Evolutionary conservation across 2,888 invertebrate genomes (phyloP), one percentile per base, ranked within the genome.

Genomic region (Dromius quadrimaculatus): DNA sequence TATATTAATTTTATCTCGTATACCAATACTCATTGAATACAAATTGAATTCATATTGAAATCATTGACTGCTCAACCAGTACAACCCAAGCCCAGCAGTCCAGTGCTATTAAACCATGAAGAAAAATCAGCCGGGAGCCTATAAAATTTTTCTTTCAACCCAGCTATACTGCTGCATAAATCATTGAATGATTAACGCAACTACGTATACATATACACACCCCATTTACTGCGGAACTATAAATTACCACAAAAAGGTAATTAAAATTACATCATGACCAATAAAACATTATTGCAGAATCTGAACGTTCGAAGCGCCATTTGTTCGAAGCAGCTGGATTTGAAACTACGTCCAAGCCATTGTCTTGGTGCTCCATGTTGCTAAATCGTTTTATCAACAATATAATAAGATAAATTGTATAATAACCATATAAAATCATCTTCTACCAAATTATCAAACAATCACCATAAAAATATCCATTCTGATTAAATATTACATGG

Each of bases 161-260:
- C 19, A n/a, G 19, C 11, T 36, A 17, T 36, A 59, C 34, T 15
- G 32, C 32, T 34, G 59, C 59, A 59, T 59, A 59, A 59, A 59
- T 59, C 59, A 59, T 34, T n/a, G 36, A 36, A 59, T 59, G 59
- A 59, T 59, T 59, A 59, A 59, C 59, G 59, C 59, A 34, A 19
- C 23, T 23, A 28, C 50, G 28, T 28, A 54, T 32, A 59, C 50
- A 54, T 28, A 54, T 32, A 59, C 59, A 59, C 57, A 57, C 57
- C 59, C 59, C 59, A 34, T 36, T 59, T 59, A 19, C 19, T 19
- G 36, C 59, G 59, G 59, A 36, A 59, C 59, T 59, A 36, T 59
- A 59, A 59, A 59, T 59, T 59, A 59, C 59, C 59, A 59, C 59
- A 59, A 59, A 59, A 59, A 59, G 59, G 59, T 59, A 59, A 59